Base-by-base conservation (phyloP, 2,797 vertebrate species). In the Schizopygopsis pylzovi region DNA sequence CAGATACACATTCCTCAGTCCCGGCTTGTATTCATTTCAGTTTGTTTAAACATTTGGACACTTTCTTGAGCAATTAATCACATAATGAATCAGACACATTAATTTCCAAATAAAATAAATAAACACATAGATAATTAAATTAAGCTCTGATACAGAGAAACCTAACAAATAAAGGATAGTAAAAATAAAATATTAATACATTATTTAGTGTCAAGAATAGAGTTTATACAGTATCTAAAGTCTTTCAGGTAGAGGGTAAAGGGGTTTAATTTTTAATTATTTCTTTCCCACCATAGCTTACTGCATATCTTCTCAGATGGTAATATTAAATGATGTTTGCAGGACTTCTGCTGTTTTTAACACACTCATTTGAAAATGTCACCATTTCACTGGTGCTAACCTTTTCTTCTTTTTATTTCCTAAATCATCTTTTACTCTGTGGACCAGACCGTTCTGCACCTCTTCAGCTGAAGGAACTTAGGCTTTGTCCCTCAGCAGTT, bases 141-240 rank as follows among this genome's bases (percentile, higher is more conserved):
- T 78, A 73, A 85, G 75, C 95, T 95, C 94, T 95, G 94, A 95
- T 95, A 93, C 94, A 95, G 94, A 95, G 94, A 82, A 85, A 56
- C 84, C 22, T 49, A 20, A 33, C 41, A 41, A 78, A 56, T 41
- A 13, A 79, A 49, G 85, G 43, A 83, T 75, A 49, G 86, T 43
- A 81, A 25, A 79, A n/a, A 56, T 52, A 8, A 52, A 28, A 28
- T 28, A 28, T 28, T 28, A 28, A 28, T 28, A 28, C 1, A 84
- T 54, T 28, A 33, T 47, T 25, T 22, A 52, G 73, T 52, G 47
- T 76, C 25, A 52, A 15, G 49, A 37, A 22, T 56, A 37, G 33
- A 37, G 18, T n/a, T 41, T 59, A 79, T 43, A 37, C 33, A 16
- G 25, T 65, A 56, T 56, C 28, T 28, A 28, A 28, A 28, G 28